These are phyloP conservation scores for Girardinus metallicus DNA, from an alignment of 2,797 vertebrate genomes.

Conservation along the genomic window DNA sequence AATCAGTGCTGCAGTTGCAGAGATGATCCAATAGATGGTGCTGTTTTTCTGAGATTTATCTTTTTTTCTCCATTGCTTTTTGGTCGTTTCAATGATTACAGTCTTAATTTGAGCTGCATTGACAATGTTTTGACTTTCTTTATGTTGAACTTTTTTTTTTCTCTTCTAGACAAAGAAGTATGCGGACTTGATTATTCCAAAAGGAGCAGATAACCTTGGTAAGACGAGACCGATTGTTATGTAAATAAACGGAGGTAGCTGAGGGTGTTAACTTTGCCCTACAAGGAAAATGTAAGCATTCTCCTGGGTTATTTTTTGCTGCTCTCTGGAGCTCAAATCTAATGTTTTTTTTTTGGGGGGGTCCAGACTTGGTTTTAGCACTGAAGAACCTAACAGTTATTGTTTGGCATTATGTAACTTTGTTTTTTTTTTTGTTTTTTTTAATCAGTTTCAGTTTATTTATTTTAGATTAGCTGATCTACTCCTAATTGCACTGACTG, in stretches of 20 bases:
- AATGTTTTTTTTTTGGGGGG: background rate
- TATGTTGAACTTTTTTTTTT: background rate
- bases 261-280: background rate
- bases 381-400: background rate
- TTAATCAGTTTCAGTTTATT: too few relatives aligned
- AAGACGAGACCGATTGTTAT: conserved; percentile 50
- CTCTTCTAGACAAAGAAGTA: conserved; percentile 94
- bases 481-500: too few relatives aligned
- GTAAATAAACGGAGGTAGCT: background rate
- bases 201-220: conserved; percentile 96
- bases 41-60: background rate
- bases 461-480: too few relatives aligned
- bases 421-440: too few relatives aligned
- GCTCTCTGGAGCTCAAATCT: background rate
- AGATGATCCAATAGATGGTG: background rate
- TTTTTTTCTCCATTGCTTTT: background rate
- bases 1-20: background rate
- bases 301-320: background rate
- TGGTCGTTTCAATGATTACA: background rate
- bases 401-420: too few relatives aligned
- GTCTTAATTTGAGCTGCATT: background rate
- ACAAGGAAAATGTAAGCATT: background rate
- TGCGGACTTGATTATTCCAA: conserved; percentile 96
- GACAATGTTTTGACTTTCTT: background rate
- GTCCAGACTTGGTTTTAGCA: background rate